Evolutionary conservation across 2,888 invertebrate genomes (phyloP), one percentile per base, ranked within the genome.

Genomic region (Rhingia campestris): DNA sequence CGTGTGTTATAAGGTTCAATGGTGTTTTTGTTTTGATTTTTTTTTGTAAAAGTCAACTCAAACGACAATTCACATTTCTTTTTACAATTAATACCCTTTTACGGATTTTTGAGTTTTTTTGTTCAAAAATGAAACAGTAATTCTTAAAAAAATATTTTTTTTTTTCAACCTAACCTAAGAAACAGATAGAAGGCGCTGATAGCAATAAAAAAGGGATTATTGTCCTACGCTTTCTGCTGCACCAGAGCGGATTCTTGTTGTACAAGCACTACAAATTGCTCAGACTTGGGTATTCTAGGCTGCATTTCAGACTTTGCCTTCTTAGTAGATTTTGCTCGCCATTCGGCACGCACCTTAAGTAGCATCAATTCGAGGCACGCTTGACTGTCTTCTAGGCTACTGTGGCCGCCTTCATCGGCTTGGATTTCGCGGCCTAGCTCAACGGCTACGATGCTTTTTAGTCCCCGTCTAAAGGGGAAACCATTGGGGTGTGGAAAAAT

Each of bases 351-450:
- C 32, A 97, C 93, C 90, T 95, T 95, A 92, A 95, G 94, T 70
- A 97, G 92, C 93, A 98, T 96, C 61, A 99, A 92, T 88, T 99
- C 97, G 92, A 99, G 94, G 87, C 97, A 97, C 9, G 97, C 95
- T 43, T 94, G 93, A 0, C 99, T 98, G 91, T 99, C 99, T 91
- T 99, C 99, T 75, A 95, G 93, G 86, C 98, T 97, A 91, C 98
- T 96, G 92, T 99, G 99, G 4, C 98, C 96, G 4, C 86, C 87
- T 35, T 92, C 92, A 87, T 93, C 93, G 7, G 92, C 92, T 90
- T 99, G 99, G 74, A 99, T 98, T 81, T 95, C 95, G 82, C 95
- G 94, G 59, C 95, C 93, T 49, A 99, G 92, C 86, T 94, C 92
- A 43, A 94, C 94, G 54, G 94, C 93, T 14, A 95, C 95, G 6